These are phyloP conservation scores for Aphidius ervi DNA, from an alignment of 1,140 invertebrate species.

Conservation along the genomic window DNA sequence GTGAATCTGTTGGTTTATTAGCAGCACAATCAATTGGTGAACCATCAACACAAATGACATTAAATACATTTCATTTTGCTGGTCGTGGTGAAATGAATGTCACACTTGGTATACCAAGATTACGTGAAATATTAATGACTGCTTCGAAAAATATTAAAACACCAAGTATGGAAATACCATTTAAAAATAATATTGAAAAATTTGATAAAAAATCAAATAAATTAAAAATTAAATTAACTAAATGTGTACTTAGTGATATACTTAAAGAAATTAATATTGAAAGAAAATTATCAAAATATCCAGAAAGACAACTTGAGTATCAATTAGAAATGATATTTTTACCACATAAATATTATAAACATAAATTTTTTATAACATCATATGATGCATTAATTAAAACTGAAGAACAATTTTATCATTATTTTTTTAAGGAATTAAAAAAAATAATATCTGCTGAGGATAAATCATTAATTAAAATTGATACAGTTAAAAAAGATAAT, in stretches of 20 bases:
- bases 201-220: conserved; percentile 63
- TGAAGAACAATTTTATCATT: conserved; percentile 61
- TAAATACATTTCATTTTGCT: conserved; percentile 99
- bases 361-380: conserved; percentile 67
- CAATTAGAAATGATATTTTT: conserved; percentile 69
- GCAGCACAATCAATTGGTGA: conserved; percentile 97
- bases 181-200: conserved; percentile 55
- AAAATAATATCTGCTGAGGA: conserved; percentile 37
- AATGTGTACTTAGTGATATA: conserved; percentile 74
- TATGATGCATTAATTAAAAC: conserved; percentile 66
- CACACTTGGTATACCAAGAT: conserved; percentile 92
- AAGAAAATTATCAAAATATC: conserved; percentile 57
- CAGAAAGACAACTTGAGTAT: conserved; percentile 56
- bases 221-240: conserved; percentile 67
- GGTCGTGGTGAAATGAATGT: conserved; percentile 99
- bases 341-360: conserved; percentile 66
- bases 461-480: conserved; percentile 37
- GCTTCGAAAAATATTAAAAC: conserved; percentile 91
- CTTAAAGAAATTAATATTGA: conserved; percentile 69
- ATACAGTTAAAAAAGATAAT: conserved; percentile 45
- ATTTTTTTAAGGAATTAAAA: conserved; percentile 58
- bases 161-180: conserved; percentile 92
- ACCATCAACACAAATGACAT: conserved; percentile 99
- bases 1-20: conserved; percentile 93
- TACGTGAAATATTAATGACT: conserved; percentile 96